These are phyloP conservation scores for Tauraco erythrolophus DNA, from an alignment of 2,113 vertebrate genomes.

Conservation along the genomic window DNA sequence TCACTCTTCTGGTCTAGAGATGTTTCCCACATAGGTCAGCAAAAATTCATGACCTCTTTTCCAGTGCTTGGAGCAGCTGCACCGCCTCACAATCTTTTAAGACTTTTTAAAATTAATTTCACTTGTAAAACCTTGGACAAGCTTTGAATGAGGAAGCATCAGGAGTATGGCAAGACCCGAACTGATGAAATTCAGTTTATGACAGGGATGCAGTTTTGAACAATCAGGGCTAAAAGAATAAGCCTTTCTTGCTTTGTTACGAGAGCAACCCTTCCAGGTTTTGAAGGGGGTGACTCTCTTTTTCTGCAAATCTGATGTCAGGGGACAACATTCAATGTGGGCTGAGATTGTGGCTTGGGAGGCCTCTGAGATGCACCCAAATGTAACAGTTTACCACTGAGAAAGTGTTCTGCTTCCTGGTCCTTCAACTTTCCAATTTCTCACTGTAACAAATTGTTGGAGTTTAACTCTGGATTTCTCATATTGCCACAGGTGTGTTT, in stretches of 20 bases:
- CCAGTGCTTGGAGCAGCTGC: not conserved
- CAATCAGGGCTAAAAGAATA: not conserved
- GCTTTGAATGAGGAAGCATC: not conserved
- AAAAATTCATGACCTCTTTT: not conserved
- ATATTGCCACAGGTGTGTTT: not conserved
- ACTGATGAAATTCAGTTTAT: not conserved
- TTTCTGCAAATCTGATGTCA: not conserved
- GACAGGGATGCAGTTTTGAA: not conserved
- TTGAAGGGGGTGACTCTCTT: not conserved
- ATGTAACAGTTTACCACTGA: not conserved
- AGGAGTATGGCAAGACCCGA: not conserved
- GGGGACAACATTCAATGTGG: not conserved
- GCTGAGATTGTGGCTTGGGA: not conserved
- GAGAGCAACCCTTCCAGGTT: not conserved
- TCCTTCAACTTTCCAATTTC: not conserved
- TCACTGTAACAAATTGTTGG: not conserved
- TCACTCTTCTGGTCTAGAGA: not conserved
- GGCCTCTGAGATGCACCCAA: not conserved
- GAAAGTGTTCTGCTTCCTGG: not conserved
- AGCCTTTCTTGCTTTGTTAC: not conserved
- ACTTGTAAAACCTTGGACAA: not conserved
- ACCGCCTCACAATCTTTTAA: not conserved
- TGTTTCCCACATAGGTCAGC: not conserved
- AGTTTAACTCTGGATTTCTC: not conserved
- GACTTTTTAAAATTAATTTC: not conserved